phyloP scores from a whole-genome alignment of 2,113 vertebrate genomes.

The Cisticola juncidis region DNA sequence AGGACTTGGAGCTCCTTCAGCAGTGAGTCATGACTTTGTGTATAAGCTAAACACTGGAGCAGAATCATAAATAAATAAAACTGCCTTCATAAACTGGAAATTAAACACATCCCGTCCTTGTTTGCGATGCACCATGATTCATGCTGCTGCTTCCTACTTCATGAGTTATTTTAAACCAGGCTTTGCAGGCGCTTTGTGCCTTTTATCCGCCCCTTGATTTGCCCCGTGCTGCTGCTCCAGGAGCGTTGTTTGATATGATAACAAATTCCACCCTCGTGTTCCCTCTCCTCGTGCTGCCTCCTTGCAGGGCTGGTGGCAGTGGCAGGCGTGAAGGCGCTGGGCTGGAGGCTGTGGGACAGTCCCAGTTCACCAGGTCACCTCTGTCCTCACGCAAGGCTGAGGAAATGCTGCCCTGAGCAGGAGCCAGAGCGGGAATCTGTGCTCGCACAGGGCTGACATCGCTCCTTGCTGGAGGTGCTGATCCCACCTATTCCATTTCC shows the following conservation, averaged over 20 bases:
- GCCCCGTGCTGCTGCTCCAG: background rate
- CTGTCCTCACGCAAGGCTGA: background rate
- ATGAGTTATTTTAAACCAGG: background rate
- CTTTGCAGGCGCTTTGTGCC: background rate
- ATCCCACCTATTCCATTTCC: background rate
- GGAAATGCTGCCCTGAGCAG: fast-evolving
- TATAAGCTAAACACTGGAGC: constrained; percentile 42
- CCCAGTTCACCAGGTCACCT: background rate
- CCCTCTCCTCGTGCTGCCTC: background rate
- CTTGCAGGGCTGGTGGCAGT: background rate
- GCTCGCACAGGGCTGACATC: fast-evolving
- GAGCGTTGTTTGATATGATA: background rate
- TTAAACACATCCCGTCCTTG: constrained; percentile 30
- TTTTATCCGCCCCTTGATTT: background rate
- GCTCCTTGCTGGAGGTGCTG: background rate
- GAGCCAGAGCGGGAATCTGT: background rate
- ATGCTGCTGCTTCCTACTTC: constrained; percentile 1
- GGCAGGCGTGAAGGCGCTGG: background rate
- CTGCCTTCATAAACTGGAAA: constrained; percentile 49
- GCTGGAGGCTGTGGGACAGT: background rate
- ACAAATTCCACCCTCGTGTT: background rate
- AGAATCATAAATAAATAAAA: constrained; percentile 63
- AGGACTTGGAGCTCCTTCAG: constrained; percentile 31
- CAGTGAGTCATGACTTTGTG: constrained; percentile 48
- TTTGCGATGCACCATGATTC: background rate